Evolutionary conservation across 2,113 vertebrate genomes (phyloP).

Genomic region (Clarias batrachus): DNA sequence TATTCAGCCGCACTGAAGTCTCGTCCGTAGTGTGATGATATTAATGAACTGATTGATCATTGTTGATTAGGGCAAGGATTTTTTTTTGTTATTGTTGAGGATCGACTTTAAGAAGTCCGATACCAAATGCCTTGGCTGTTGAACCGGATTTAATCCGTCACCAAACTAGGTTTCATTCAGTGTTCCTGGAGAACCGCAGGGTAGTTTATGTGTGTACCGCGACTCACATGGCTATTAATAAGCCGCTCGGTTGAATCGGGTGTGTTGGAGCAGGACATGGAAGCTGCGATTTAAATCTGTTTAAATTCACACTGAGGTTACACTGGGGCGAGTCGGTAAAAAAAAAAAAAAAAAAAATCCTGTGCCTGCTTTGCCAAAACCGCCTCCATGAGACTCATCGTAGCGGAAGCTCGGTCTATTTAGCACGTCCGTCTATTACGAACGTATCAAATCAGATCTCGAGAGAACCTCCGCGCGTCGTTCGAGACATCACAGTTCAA

Average conservation of each 20-base stretch:
- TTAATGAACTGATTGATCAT: not conserved
- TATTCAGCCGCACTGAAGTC: not conserved
- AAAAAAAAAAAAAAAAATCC: not conserved
- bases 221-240: not conserved
- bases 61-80: not conserved
- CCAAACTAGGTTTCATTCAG: not conserved
- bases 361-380: constrained; percentile 14
- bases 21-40: not conserved
- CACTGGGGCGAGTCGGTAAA: not conserved
- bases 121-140: not conserved
- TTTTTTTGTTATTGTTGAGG: too few species aligned
- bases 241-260: too few species aligned
- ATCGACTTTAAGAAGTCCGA: not conserved
- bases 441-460: not conserved
- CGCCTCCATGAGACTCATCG: not conserved
- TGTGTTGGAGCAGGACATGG: not conserved
- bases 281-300: not conserved
- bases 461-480: not conserved
- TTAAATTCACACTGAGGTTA: not conserved
- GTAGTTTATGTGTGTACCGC: not conserved
- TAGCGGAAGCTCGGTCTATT: not conserved
- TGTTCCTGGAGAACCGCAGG: not conserved
- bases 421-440: not conserved
- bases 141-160: not conserved
- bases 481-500: constrained; percentile 49